A percentile compares a stretch with the other conserved stretches of the same genome.
Evolutionary conservation across 2,888 invertebrate genomes (phyloP).

Genomic region (Salticus scenicus): DNA sequence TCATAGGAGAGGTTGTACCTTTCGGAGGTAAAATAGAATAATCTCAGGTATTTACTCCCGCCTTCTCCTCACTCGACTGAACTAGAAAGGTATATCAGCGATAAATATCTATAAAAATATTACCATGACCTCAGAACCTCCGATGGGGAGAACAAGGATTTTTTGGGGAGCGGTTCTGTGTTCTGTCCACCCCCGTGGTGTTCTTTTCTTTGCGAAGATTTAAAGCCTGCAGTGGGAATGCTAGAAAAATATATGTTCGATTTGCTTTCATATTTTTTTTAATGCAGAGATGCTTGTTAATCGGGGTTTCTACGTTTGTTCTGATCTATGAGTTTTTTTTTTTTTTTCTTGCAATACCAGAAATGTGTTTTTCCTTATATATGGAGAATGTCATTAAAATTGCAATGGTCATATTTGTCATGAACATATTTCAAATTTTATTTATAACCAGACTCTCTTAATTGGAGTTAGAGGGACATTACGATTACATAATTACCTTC

Average conservation of each 20-base stretch:
- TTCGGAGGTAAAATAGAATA: neutral
- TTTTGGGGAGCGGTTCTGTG: neutral
- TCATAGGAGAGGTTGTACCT: neutral
- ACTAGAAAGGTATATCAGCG: neutral
- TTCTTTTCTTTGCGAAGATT: slow-evolving; percentile 7
- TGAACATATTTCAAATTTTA: too few species aligned
- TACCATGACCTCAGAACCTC: neutral
- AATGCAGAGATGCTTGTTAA: neutral
- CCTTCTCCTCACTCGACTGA: neutral
- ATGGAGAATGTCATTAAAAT: too few species aligned
- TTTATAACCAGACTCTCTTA: too few species aligned
- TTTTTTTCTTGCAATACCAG: too few species aligned
- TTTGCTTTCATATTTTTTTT: neutral
- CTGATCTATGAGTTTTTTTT: neutral
- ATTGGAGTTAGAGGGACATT: too few species aligned
- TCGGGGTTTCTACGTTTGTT: neutral
- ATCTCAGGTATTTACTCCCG: neutral
- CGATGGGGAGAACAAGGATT: neutral
- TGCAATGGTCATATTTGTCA: too few species aligned
- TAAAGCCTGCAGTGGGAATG: neutral
- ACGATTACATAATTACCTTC: too few species aligned
- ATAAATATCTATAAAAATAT: slow-evolving; percentile 18
- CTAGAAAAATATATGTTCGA: neutral
- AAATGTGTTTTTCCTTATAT: too few species aligned
- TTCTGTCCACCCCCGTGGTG: slow-evolving; percentile 17